Evolutionary conservation across 2,113 vertebrate genomes (phyloP), one percentile per base, ranked within the genome.

Genomic region (Microtus montanus): DNA sequence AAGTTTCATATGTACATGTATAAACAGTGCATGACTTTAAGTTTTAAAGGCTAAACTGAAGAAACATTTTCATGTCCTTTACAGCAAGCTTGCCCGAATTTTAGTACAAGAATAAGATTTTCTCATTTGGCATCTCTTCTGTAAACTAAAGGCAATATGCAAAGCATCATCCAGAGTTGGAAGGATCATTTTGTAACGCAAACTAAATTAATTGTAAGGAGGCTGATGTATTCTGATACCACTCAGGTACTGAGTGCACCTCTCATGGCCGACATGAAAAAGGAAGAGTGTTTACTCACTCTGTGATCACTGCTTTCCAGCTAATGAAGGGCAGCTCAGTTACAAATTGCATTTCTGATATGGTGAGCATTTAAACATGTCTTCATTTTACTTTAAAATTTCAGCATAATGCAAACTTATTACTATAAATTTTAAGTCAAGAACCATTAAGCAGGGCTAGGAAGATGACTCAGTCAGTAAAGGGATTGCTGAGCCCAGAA

Each of bases 361-460:
- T 95, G 90, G 95, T 96, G 96, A 84, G 79, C 70, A 87, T 96
- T 54, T 90, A 73, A 97, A 70, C 10, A 97, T 71, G 87, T 64
- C 66, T 96, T 90, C 94, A 73, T 96, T 96, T 97, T 94, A 93
- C 95, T 95, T 24, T 91, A 93, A 97, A 94, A 98, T 41, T 92
- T 92, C 91, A 93, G 66, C 77, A 96, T 70, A 89, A 96, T 94
- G 70, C 54, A 94, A 95, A 78, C 87, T 89, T 92, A 95, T 94
- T 96, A 94, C 96, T 95, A 95, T 49, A 90, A 73, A 54, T 89
- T 92, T 96, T 96, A 96, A 95, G 88, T 93, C 82, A 92, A 97
- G 85, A 96, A 93, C 49, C 38, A 96, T 47, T n/a, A 87, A 92
- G 44, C 49, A 75, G n/a, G 75, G 66, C 80, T 58, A 83, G 80